Percentiles rank a stretch among this genome's conserved stretches.
phyloP scores from a whole-genome alignment of 1,140 invertebrate genomes.

The Oscheius sp. region DNA sequence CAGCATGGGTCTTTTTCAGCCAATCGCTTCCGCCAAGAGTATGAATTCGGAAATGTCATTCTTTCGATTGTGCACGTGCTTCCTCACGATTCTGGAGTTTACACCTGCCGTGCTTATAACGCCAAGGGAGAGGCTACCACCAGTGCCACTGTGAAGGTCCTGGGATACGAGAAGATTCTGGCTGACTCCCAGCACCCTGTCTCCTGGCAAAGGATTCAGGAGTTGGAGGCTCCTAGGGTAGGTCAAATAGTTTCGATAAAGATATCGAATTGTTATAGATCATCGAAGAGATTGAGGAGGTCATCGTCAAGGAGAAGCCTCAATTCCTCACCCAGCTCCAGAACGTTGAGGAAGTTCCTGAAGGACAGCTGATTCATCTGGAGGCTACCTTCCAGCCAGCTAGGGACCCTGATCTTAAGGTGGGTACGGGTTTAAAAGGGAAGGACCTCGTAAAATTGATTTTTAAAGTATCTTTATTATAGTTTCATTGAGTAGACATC shows the following conservation, averaged over 20 bases:
- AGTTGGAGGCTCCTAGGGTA: constrained; percentile 52
- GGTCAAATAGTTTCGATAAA: too few species aligned
- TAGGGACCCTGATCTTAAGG: constrained; percentile 86
- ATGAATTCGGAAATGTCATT: constrained; percentile 88
- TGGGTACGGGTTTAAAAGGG: constrained; percentile 71
- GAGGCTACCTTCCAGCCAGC: constrained; percentile 92
- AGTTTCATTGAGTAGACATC: too few species aligned
- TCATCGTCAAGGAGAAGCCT: constrained; percentile 58
- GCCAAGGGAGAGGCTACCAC: constrained; percentile 85
- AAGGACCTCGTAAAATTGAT: not conserved
- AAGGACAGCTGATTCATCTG: constrained; percentile 86
- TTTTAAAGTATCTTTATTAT: too few species aligned
- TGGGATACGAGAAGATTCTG: constrained; percentile 56
- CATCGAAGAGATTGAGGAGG: constrained; percentile 49
- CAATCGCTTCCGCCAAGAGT: constrained; percentile 48
- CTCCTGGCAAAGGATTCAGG: constrained; percentile 58
- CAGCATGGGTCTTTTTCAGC: not conserved
- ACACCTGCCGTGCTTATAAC: constrained; percentile 88
- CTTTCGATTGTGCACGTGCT: constrained; percentile 83
- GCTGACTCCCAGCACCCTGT: constrained; percentile 51
- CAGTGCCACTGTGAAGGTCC: constrained; percentile 79
- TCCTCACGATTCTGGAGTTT: constrained; percentile 84
- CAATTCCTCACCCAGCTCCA: constrained; percentile 58
- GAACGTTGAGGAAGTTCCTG: constrained; percentile 62
- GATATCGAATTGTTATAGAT: too few species aligned